Evolutionary conservation across 1,140 invertebrate species (phyloP), one percentile per base, ranked within the genome.

Genomic region (Neodiprion virginianus): DNA sequence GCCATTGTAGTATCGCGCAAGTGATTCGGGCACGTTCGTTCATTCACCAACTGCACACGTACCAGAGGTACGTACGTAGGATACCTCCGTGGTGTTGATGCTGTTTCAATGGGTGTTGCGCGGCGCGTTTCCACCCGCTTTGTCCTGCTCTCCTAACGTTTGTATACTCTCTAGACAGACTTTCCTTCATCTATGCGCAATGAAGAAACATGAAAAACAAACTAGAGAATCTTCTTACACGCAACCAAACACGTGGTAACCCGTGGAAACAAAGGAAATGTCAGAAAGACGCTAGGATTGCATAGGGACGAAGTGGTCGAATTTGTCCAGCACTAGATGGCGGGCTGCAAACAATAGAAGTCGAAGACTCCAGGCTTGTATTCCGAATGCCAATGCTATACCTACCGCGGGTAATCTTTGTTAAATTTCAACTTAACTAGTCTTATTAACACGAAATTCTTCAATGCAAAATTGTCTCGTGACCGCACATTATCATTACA

Each of bases 181-280:
- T 79, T 82, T 79, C 11, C 4, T 12, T 14, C 11, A 14, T 66
- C 21, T 66, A 14, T 40, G 28, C 28, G 5, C 28, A 40, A 40
- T 40, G 28, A 40, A 40, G 28, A 5, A 40, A 40, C 28, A 40
- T 2, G 2, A 40, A 40, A 40, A 40, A 5, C 28, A 40, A 40
- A 40, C 28, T 40, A 40, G 28, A 40, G 28, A 1, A 40, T 40
- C 28, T 40, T 40, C 28, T 40, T 40, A 40, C 5, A 1, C 2
- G 28, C 28, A 40, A 40, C 28, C 28, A 5, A 40, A 40, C 28
- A 40, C 28, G 28, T 0, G 2, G 28, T 1, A 40, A 84, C 86
- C 86, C 82, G 76, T 48, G 77, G 81, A 85, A 88, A 88, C 86
- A 88, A 88, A 88, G 85, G 85, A 86, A 88, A 87, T 79, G 81